Base-by-base conservation (phyloP, 2,888 invertebrate genomes). In the Nephrotoma flavescens region DNA sequence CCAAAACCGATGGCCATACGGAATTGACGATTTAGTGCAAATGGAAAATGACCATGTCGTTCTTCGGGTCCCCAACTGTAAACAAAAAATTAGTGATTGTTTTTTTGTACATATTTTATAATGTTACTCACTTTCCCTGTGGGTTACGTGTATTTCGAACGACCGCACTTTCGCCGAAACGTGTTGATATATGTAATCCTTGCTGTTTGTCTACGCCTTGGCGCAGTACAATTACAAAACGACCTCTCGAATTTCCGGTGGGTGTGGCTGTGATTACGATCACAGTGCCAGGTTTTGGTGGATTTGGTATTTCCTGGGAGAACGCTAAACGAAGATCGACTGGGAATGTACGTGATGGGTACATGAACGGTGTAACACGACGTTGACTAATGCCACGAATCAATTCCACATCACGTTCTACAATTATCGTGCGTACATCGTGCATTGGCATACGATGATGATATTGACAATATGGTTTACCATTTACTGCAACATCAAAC, bases 41-140 rank as follows among this genome's bases (percentile, higher is more conserved):
- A 92, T n/a, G 92, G 92, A 87, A 92, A 92, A 0, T 90, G 90
- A 0, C 91, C 91, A 84, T 90, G 90, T 1, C 91, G 90, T 87
- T 92, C 91, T 88, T 92, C 92, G 0, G 44, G 86, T 0, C 91
- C 91, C 87, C 91, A 91, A 31, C 91, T 91, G 31, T 5, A 88
- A 88, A 86, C 41, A 83, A 45, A 6, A 44, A 5, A 85, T 83
- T 31, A 31, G 0, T 31, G 31, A 31, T 3, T 31, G 3, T 31
- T 31, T 31, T 31, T 31, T 31, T 31, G 31, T 31, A 31, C 31
- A 31, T 31, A 31, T 31, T 31, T 31, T 31, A 31, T 31, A 31
- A 31, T 31, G 31, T 3, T 31, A 47, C 47, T 47, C n/a, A 47
- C 47, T 47, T n/a, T 47, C 47, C 47, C 9, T 47, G 11, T 12